Evolutionary conservation across 92 coral and sea anemone genomes (phyloP).

Genomic region (Pocillopora grandis): DNA sequence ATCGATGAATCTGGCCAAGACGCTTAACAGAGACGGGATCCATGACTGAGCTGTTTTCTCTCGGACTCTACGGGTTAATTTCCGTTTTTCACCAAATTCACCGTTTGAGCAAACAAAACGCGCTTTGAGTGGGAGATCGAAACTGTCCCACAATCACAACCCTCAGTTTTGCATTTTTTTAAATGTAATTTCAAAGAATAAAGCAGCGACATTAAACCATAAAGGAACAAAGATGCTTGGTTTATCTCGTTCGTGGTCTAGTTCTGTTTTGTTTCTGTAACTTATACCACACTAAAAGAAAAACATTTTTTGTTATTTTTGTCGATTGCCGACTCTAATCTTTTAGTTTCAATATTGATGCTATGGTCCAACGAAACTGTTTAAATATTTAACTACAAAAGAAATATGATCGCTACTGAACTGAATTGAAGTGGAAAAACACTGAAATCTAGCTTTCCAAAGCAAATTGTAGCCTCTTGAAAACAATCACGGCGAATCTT

Average conservation of each 20-base stretch:
- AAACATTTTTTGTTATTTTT: conserved; percentile 38
- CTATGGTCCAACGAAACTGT: conserved; percentile 44
- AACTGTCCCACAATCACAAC: neutral
- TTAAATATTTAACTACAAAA: conserved; percentile 51
- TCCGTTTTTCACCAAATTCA: too few relatives aligned
- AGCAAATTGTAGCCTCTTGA: conserved; percentile 35
- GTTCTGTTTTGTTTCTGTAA: conserved; percentile 20
- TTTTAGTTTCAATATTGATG: conserved; percentile 52
- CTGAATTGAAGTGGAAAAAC: neutral
- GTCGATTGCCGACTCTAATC: conserved; percentile 45
- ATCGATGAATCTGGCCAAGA: neutral
- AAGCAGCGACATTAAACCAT: neutral
- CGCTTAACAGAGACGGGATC: neutral
- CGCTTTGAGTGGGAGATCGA: neutral
- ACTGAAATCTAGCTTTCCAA: conserved; percentile 23
- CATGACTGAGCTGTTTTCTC: neutral
- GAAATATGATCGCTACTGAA: conserved; percentile 30
- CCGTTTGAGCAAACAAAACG: neutral
- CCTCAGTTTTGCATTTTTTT: neutral
- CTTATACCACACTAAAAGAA: conserved; percentile 28
- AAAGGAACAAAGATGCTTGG: neutral
- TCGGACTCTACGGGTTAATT: too few relatives aligned
- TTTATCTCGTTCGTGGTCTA: neutral
- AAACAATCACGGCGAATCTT: conserved; percentile 26
- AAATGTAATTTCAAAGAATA: too few relatives aligned